Base-by-base conservation (phyloP, 2,888 invertebrate genomes). In the Agrochola litura region DNA sequence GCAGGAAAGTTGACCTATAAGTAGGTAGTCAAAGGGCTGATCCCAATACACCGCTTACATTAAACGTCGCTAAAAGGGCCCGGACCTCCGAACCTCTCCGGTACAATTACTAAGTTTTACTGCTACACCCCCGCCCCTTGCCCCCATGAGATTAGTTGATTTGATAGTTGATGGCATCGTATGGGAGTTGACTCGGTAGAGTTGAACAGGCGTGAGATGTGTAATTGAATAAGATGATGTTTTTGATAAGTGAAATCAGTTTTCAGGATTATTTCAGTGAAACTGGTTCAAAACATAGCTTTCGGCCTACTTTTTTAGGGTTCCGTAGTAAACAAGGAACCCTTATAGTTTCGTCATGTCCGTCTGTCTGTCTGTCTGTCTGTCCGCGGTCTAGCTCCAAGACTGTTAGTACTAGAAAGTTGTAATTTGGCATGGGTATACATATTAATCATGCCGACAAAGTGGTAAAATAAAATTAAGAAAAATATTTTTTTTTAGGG, bases 41-140 rank as follows among this genome's bases (percentile, higher is more conserved):
- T 77, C 52, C 52, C 19, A 16, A 30, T 52, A 66, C 19, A 19
- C 19, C 25, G 2, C 12, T 41, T 14, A 46, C 22, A 22, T 16
- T 41, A 54, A 54, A 37, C 74, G 25, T 46, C 6, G 22, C 52
- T 81, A 14, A 41, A 16, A 46, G 52, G 74, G 60, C 0, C 30
- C 30, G 61, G 66, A 61, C 25, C 64, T 41, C 70, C 43, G 43
- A n/a, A 70, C 69, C 68, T 68, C 16, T 54, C 46, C 54, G 37
- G 14, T 58, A 71, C 76, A 61, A 82, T 88, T 74, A 79, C 86
- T 19, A 30, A 73, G 61, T 73, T 86, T 88, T 74, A 88, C 37
- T 66, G 54, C 49, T 58, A 8, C 6, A 52, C 49, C 9, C 46
- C 81, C 16, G 8, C 2, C 30, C 6, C 43, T 37, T 56, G 22